Conservation (phyloP, 2,797 vertebrate genomes). For the Tragopan temminckii region DNA sequence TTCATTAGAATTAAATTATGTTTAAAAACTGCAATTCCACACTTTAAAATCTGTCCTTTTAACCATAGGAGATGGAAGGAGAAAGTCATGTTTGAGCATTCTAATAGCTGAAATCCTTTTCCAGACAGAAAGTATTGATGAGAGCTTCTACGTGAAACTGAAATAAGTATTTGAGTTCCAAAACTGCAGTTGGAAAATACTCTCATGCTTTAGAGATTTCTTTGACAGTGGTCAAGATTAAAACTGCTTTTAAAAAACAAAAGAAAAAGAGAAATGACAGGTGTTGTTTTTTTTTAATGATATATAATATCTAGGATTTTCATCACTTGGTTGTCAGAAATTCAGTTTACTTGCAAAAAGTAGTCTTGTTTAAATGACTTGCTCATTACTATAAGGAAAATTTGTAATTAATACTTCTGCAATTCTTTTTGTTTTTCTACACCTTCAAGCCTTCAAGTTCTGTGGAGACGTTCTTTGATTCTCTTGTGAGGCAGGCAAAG, state of each 20-base stretch:
- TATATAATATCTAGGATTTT: not conserved
- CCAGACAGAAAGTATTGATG: fast-evolving
- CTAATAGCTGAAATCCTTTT: not conserved
- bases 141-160: conserved; percentile 9
- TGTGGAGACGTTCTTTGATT: conserved; percentile 95
- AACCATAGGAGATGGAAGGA: not conserved
- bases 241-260: conserved; percentile 14
- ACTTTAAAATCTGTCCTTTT: conserved; percentile 12
- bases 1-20: not conserved
- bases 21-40: not conserved
- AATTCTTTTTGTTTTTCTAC: conserved; percentile 5
- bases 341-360: not conserved
- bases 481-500: conserved; percentile 88
- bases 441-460: conserved; percentile 90
- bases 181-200: not conserved
- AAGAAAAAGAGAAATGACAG: not conserved
- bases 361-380: not conserved
- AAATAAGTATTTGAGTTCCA: not conserved
- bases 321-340: conserved; percentile 10
- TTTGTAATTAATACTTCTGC: not conserved
- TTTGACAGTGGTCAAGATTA: not conserved
- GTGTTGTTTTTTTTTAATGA: not conserved
- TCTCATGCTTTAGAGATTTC: not conserved
- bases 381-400: not conserved
- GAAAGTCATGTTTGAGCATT: not conserved